Evolutionary conservation across 2,113 vertebrate species (phyloP), one percentile per base, ranked within the genome.

Genomic region (Brachyhypopomus occidentalis): DNA sequence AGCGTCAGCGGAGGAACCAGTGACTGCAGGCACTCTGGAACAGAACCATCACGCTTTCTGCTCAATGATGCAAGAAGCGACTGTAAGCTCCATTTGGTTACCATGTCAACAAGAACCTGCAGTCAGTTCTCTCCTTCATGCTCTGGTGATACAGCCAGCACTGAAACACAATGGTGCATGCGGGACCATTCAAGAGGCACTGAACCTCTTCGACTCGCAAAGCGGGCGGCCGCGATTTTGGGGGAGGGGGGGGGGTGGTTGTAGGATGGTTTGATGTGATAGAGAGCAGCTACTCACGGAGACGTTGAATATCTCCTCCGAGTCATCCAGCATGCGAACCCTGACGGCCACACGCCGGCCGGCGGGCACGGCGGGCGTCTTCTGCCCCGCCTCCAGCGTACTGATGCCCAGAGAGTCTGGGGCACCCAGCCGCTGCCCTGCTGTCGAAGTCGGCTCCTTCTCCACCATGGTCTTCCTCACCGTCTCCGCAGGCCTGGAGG

Each of bases 311-410:
- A 95, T 93, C 92, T 98, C 96, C 90, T 98, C 96, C 0, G 96
- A 95, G 88, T 98, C 96, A 76, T 99, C 97, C 92, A 99, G 89
- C 96, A 99, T 96, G 78, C 95, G 96, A 87, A 99, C 95, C 88
- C 95, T 96, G 92, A 99, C 89, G 84, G 96, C 93, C 87, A 96
- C 63, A 0, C 94, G 95, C 38, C 97, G 96, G 78, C 98, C 98
- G 0, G 96, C 90, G 82, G 97, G 95, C 80, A 95, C 96, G n/a
- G 89, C 75, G 1, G 96, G 96, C 0, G 92, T 94, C 84, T 95
- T 96, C 90, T 95, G 96, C 72, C 95, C 95, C 0, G 96, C 96
- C 89, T 97, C 98, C 93, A 99, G 90, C 5, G 98, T 98, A 88
- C 98, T 99, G 94, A 99, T 96, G 84, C 96, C 98, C 88, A 96